A percentile compares a stretch with the other conserved stretches of the same genome.
phyloP scores from a whole-genome alignment of 2,888 invertebrate species.

The Arge pagana region DNA sequence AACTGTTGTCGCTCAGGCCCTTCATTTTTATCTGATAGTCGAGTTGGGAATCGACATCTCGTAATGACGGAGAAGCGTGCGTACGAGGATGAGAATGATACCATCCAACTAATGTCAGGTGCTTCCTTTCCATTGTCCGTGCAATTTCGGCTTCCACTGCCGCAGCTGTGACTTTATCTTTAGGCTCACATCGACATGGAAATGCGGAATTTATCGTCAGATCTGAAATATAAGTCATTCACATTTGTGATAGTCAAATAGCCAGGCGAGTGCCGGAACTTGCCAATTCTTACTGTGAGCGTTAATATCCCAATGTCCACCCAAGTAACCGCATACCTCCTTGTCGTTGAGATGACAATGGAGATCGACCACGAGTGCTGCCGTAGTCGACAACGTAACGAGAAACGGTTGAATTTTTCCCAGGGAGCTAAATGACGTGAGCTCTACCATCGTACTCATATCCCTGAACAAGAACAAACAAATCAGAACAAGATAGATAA shows the following conservation, averaged over 20 bases:
- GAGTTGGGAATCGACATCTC: constrained; percentile 90
- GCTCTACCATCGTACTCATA: constrained; percentile 86
- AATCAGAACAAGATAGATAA: neutral
- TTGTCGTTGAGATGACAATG: constrained; percentile 93
- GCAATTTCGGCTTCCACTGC: constrained; percentile 83
- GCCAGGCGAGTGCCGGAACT: neutral
- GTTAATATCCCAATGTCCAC: constrained; percentile 93
- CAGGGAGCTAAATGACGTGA: constrained; percentile 83
- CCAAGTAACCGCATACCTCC: constrained; percentile 95
- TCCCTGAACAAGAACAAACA: constrained; percentile 67
- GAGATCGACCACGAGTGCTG: constrained; percentile 86
- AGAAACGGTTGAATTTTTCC: constrained; percentile 93
- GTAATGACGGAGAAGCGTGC: constrained; percentile 82
- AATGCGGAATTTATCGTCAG: constrained; percentile 86
- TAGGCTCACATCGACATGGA: constrained; percentile 82
- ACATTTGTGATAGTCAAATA: constrained; percentile 21
- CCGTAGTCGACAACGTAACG: constrained; percentile 84
- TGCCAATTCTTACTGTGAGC: constrained; percentile 77
- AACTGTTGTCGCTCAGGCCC: constrained; percentile 87
- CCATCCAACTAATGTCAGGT: constrained; percentile 88
- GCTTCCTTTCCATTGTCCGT: constrained; percentile 79
- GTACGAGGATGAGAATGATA: constrained; percentile 93
- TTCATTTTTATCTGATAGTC: constrained; percentile 96
- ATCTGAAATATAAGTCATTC: constrained; percentile 71
- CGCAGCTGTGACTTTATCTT: constrained; percentile 76